These are phyloP conservation scores for Perca fluviatilis DNA, from an alignment of 2,113 vertebrate species.

Conservation along the genomic window DNA sequence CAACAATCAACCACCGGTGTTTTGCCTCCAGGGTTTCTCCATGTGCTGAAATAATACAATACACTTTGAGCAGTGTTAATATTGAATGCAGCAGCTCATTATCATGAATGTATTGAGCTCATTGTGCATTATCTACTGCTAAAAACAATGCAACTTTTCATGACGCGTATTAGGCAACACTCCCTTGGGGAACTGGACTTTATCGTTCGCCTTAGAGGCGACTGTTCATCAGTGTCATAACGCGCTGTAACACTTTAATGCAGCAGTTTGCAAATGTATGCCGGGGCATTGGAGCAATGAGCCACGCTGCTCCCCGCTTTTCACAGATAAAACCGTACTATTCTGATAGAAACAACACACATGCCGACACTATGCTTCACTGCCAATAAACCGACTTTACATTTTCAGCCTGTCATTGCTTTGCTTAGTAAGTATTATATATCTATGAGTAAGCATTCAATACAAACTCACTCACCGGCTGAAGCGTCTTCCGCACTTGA, in stretches of 20 bases:
- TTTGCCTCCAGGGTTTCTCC: background rate
- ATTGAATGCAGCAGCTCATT: background rate
- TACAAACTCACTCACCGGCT: constrained; percentile 66
- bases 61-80: background rate
- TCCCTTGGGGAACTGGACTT: background rate
- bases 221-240: background rate
- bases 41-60: background rate
- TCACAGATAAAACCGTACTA: background rate
- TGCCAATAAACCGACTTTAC: background rate
- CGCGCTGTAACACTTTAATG: background rate
- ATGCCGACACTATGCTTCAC: background rate
- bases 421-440: background rate
- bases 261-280: background rate
- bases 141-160: background rate
- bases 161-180: background rate
- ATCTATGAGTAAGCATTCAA: background rate
- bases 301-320: background rate
- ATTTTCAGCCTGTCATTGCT: background rate
- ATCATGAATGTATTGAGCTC: no score
- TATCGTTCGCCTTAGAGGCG: background rate
- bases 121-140: no score
- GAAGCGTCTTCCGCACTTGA: constrained; percentile 24
- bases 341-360: background rate
- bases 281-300: background rate
- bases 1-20: background rate